Base-by-base conservation (phyloP, 1,140 invertebrate species). In the Aphidius gifuensis region DNA sequence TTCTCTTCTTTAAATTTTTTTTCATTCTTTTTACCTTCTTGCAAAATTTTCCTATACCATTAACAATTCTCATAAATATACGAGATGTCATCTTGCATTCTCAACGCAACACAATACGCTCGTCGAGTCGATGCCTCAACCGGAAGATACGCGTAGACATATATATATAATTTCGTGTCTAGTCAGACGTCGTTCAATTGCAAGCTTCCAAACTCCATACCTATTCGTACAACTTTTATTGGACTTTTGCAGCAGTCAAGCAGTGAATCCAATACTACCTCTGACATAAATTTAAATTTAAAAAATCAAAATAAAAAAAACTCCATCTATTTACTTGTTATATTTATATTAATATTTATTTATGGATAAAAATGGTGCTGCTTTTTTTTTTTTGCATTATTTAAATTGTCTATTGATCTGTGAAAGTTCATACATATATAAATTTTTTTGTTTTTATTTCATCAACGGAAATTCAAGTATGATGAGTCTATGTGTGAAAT, bases 141-240 rank as follows among this genome's bases (percentile, higher is more conserved):
- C 45, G 51, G 16, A 55, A 55, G 38, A 42, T 23, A 53, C 23
- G 39, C n/a, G 11, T 5, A 23, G 6, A 46, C 45, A 38, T 62
- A 62, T 53, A 62, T 57, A 62, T 55, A 62, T 32, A 32, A 32
- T 62, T 62, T 53, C 16, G 53, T 62, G 53, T 57, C 59, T 61
- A 61, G 59, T 61, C 59, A 62, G 54, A 38, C 54, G 39, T 62
- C 60, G 40, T 47, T 57, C 60, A 62, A 62, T 61, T 62, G 53
- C 53, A 54, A 32, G 23, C 23, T 3, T 32, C 23, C 23, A 32
- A 32, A 62, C 54, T 62, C 53, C 53, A 60, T 50, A 32, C 23
- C 23, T 32, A 32, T 32, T 32, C 38, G 21, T 32, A 9, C 32
- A 32, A 21, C 50, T 32, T 53, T 53, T 32, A 53, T 45, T 43